Conservation (phyloP, 2,113 vertebrate genomes). For the Catharus bicknelli region DNA sequence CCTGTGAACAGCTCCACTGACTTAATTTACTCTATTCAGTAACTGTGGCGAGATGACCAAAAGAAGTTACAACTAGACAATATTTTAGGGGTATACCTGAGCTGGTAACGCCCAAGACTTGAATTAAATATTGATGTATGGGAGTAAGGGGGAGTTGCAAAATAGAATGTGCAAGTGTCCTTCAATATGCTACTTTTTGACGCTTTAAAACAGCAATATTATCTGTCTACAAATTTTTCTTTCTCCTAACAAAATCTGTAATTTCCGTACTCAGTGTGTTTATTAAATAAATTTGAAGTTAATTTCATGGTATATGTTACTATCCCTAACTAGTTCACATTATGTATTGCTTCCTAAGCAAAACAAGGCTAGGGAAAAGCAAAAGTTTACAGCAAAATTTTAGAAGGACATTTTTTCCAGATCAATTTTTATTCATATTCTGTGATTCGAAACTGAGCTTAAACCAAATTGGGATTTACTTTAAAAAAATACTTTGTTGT, state of each 20-base stretch:
- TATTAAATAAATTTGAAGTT: background rate
- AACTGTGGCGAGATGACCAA: background rate
- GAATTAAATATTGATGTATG: background rate
- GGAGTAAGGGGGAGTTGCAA: background rate
- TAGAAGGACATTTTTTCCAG: background rate
- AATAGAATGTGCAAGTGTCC: background rate
- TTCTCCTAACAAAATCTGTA: background rate
- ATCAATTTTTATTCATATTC: background rate
- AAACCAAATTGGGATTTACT: fast-evolving
- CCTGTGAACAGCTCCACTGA: background rate
- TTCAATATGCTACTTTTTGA: background rate
- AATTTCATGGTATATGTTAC: background rate
- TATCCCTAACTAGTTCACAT: background rate
- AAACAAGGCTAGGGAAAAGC: background rate
- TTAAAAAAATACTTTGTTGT: background rate
- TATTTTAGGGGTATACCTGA: background rate
- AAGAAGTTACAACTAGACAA: background rate
- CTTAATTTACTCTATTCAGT: background rate
- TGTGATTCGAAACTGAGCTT: background rate
- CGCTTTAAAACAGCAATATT: background rate
- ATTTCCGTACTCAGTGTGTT: background rate
- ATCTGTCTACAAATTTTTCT: background rate
- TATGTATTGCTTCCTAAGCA: background rate
- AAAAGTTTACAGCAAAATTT: background rate
- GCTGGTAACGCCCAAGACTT: background rate